Evolutionary conservation across 2,113 vertebrate genomes (phyloP).

Genomic region (Pholis gunnellus): DNA sequence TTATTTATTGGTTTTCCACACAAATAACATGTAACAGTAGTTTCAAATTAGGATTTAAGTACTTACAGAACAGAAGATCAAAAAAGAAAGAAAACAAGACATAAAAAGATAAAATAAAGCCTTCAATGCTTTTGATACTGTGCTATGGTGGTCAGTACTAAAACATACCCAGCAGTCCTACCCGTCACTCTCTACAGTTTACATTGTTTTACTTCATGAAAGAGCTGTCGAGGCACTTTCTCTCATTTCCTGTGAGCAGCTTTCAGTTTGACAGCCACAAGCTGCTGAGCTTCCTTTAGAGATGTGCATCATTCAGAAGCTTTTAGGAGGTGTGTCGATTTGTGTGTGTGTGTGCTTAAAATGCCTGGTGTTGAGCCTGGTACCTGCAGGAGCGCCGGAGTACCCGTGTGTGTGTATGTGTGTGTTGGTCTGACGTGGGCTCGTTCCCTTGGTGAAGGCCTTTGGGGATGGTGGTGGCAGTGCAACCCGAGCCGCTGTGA

Average conservation of each 20-base stretch:
- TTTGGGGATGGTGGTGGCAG: conserved; percentile 64
- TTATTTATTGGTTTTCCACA: too few species aligned
- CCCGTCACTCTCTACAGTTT: conserved; percentile 9
- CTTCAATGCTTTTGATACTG: too few species aligned
- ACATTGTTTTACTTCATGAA: conserved; percentile 20
- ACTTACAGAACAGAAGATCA: too few species aligned
- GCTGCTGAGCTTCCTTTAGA: conserved; percentile 4
- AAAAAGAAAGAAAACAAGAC: too few species aligned
- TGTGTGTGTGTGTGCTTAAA: background rate
- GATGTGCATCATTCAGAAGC: background rate
- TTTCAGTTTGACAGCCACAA: conserved; percentile 39
- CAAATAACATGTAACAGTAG: too few species aligned
- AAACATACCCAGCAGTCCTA: background rate
- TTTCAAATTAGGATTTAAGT: too few species aligned
- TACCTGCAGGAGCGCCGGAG: conserved; percentile 18
- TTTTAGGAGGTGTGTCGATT: background rate
- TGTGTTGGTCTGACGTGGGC: conserved; percentile 64
- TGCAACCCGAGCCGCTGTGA: conserved; percentile 72
- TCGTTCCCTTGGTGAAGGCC: conserved; percentile 77
- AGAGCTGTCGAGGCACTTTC: conserved; percentile 12
- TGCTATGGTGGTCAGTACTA: background rate
- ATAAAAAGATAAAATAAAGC: too few species aligned
- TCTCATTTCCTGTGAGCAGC: conserved; percentile 50
- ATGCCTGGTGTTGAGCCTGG: background rate
- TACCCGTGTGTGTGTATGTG: conserved; percentile 37